Evolutionary conservation across 2,888 invertebrate species (phyloP).

Genomic region (Eupithecia subumbrata): DNA sequence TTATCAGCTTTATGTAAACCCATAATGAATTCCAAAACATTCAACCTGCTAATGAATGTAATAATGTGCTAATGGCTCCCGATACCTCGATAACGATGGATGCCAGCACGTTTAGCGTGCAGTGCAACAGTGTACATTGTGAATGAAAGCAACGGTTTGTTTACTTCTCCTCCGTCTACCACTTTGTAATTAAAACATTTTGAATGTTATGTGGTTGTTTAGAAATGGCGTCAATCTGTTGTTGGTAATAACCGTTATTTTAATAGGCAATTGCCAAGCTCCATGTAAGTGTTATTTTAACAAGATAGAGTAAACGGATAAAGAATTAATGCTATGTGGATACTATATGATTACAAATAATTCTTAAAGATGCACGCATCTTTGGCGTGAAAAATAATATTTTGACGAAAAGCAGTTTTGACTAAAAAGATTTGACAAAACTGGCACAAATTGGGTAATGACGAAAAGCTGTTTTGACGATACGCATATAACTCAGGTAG

Average conservation of each 20-base stretch:
- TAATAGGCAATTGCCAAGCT: not conserved
- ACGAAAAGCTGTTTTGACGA: too few relatives aligned
- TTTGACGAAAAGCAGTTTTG: too few relatives aligned
- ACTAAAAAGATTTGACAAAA: too few relatives aligned
- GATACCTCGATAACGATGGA: constrained; percentile 51
- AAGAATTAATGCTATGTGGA: not conserved
- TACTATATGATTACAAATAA: not conserved
- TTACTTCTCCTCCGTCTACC: constrained; percentile 34
- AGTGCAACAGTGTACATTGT: constrained; percentile 12
- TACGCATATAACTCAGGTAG: too few relatives aligned
- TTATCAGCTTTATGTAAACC: constrained; percentile 10
- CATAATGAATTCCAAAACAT: constrained; percentile 19
- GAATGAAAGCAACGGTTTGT: constrained; percentile 5
- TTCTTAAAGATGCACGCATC: not conserved
- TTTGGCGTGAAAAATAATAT: too few relatives aligned
- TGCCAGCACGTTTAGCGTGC: constrained; percentile 40
- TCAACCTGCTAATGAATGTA: constrained; percentile 53
- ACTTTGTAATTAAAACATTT: constrained; percentile 42
- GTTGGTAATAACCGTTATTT: not conserved
- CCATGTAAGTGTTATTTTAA: not conserved
- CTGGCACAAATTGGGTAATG: too few relatives aligned
- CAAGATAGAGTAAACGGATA: not conserved
- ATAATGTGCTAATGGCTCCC: constrained; percentile 57
- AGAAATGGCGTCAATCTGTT: not conserved
- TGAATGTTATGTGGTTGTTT: not conserved